Evolutionary conservation across 2,113 vertebrate genomes (phyloP).

Genomic region (Sander vitreus): DNA sequence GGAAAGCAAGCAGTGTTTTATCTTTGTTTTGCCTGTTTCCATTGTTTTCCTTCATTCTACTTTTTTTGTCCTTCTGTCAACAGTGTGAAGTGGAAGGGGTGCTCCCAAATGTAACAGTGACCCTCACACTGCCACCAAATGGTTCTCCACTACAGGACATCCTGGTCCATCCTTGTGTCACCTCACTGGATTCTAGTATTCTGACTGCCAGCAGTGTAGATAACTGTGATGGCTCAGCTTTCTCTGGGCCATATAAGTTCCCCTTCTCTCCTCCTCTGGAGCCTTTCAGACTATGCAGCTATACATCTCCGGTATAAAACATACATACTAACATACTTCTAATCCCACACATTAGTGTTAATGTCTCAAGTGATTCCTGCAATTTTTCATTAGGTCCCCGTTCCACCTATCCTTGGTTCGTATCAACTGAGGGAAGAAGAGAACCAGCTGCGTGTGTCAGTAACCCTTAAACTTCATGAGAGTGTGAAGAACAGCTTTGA

Average conservation of each 20-base stretch:
- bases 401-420: constrained; percentile 93
- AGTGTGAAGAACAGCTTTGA: constrained; percentile 95
- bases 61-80: constrained; percentile 24
- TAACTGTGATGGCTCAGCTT: constrained; percentile 87
- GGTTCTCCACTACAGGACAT: constrained; percentile 94
- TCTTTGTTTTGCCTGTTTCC: background rate
- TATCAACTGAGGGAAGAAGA: constrained; percentile 90
- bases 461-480: constrained; percentile 93
- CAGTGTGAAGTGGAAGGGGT: constrained; percentile 95
- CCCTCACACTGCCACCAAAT: constrained; percentile 90
- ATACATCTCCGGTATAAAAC: constrained; percentile 91
- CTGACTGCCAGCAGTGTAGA: constrained; percentile 90
- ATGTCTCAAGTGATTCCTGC: background rate
- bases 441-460: constrained; percentile 84
- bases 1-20: background rate
- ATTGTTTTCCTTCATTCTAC: background rate
- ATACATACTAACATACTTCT: background rate
- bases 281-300: constrained; percentile 92
- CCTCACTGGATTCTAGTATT: constrained; percentile 91
- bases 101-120: constrained; percentile 90
- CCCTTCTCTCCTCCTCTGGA: constrained; percentile 93
- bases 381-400: constrained; percentile 87
- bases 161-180: constrained; percentile 93
- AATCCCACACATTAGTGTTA: background rate
- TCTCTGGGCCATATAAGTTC: constrained; percentile 94